phyloP scores from a whole-genome alignment of 2,113 vertebrate species.

The Spilogale gracilis region DNA sequence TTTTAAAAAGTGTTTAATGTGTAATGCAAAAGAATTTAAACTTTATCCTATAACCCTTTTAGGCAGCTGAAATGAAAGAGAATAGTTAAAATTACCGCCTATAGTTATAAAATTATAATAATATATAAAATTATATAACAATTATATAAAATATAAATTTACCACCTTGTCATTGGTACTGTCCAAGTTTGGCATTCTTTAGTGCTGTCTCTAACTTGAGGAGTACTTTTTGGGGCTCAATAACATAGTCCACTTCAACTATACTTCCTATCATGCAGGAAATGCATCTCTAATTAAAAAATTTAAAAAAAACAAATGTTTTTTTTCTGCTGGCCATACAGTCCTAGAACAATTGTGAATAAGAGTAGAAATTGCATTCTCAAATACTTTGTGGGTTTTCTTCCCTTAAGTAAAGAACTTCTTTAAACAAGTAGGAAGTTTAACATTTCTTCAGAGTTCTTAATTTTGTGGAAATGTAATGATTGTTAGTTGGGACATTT shows the following conservation, averaged over 20 bases:
- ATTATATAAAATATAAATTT: too few relatives aligned
- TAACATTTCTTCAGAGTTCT: constrained; percentile 15
- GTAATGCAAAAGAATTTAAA: constrained; percentile 4
- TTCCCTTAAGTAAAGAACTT: constrained; percentile 17
- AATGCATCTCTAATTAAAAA: too few relatives aligned
- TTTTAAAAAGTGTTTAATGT: background rate
- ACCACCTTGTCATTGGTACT: too few relatives aligned
- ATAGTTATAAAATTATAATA: background rate
- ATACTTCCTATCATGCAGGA: too few relatives aligned
- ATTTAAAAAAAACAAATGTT: background rate
- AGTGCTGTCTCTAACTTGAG: too few relatives aligned
- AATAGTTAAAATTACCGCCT: constrained; percentile 24
- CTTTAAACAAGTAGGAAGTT: background rate
- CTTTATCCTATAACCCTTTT: background rate
- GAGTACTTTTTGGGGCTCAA: too few relatives aligned
- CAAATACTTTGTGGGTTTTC: background rate
- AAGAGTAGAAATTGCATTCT: constrained; percentile 35
- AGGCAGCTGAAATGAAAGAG: background rate
- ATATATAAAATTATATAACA: too few relatives aligned
- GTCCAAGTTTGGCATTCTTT: too few relatives aligned
- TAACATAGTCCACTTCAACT: too few relatives aligned
- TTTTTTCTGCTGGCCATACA: background rate
- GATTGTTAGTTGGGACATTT: background rate
- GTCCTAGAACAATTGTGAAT: constrained; percentile 1
- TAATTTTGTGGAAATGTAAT: constrained; percentile 49